Conservation (phyloP, 2,888 invertebrate species). For the Tetranychus piercei region DNA sequence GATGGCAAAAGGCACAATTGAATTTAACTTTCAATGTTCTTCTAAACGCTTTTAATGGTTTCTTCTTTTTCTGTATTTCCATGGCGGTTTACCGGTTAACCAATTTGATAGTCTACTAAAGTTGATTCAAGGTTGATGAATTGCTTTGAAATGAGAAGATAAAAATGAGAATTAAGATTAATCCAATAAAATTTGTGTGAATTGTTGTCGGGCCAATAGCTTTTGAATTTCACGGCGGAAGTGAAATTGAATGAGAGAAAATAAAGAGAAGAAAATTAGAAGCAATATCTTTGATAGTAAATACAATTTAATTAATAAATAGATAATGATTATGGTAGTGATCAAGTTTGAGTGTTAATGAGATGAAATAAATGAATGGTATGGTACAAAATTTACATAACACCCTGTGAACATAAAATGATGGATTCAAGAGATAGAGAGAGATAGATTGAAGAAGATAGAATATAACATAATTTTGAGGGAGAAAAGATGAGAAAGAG, state of each 20-base stretch:
- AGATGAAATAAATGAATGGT: not conserved
- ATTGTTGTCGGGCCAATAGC: no score
- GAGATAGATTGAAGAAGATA: not conserved
- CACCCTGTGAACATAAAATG: not conserved
- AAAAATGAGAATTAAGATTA: no score
- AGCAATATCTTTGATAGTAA: not conserved
- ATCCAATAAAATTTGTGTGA: no score
- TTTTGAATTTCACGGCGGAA: no score
- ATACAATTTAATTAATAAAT: not conserved
- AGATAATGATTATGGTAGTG: not conserved
- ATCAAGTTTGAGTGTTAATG: not conserved
- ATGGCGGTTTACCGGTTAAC: no score
- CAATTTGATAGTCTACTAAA: no score
- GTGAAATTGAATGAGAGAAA: not conserved
- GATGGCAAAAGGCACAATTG: no score
- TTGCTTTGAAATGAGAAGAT: no score
- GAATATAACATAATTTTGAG: not conserved
- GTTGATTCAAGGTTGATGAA: no score
- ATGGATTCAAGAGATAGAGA: not conserved
- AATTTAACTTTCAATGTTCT: no score
- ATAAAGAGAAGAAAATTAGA: not conserved
- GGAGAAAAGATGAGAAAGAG: not conserved
- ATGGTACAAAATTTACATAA: not conserved
- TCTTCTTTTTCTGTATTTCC: no score
- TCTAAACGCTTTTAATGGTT: no score